These are phyloP conservation scores for Ruditapes philippinarum DNA, from an alignment of 1,140 invertebrate species.

Conservation along the genomic window DNA sequence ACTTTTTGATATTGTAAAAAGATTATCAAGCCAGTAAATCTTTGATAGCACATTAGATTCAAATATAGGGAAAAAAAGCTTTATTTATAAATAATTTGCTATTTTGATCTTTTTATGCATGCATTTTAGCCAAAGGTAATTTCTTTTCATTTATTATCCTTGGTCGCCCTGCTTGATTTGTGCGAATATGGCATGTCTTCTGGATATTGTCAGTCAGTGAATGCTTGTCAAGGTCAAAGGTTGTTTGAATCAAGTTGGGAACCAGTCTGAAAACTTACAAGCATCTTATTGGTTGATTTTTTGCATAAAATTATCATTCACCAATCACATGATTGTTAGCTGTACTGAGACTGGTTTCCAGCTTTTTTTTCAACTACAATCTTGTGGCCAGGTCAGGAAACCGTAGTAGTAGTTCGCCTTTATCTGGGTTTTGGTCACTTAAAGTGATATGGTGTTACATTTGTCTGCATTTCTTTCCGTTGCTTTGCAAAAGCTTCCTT, in stretches of 20 bases:
- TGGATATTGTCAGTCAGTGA: not conserved
- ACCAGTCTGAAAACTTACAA: too few relatives aligned
- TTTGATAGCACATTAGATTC: not conserved
- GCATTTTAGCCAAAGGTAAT: constrained; percentile 63
- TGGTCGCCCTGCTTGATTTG: not conserved
- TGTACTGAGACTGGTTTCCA: too few relatives aligned
- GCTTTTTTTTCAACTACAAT: too few relatives aligned
- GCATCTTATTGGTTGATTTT: too few relatives aligned
- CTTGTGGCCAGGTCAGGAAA: not conserved
- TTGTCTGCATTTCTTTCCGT: too few relatives aligned
- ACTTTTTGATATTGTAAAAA: too few relatives aligned
- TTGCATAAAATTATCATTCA: too few relatives aligned
- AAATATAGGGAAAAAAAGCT: constrained; percentile 23
- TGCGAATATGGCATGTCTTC: not conserved
- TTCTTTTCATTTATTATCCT: constrained; percentile 48
- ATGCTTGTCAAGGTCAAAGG: not conserved
- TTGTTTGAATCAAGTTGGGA: too few relatives aligned
- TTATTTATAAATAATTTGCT: constrained; percentile 42
- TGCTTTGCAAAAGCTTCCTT: too few relatives aligned
- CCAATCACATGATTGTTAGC: too few relatives aligned
- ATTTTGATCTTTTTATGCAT: constrained; percentile 26
- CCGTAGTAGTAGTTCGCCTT: not conserved
- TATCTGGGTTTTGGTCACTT: not conserved
- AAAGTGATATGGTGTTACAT: not conserved
- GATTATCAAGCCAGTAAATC: too few relatives aligned